Base-by-base conservation (phyloP, 2,797 vertebrate genomes). In the Nannoperca australis region DNA sequence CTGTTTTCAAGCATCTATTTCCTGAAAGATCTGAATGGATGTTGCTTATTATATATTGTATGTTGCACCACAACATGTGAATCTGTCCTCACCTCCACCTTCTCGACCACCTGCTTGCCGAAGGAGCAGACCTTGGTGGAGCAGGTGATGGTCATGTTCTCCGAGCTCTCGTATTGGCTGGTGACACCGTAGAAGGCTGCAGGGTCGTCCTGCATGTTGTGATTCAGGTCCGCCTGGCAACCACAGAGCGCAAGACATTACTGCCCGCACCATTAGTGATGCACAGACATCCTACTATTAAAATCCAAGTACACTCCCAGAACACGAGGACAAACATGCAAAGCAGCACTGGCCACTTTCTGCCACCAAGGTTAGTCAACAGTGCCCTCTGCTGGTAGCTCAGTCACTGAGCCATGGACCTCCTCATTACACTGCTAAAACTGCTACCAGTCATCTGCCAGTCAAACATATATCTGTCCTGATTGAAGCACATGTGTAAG, bases 111-210 rank as follows among this genome's bases (percentile, higher is more conserved):
- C 96, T 99, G 98, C 94, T 99, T 99, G 79, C 98, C 98, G 40
- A 99, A 99, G 17, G 98, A 99, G 94, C 98, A 99, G 89, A 99
- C 98, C 95, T 99, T 99, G 90, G 98, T 99, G 88, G 98, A 99
- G 92, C 98, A 99, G 92, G 98, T 99, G 94, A 99, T 99, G 88
- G 98, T 99, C 97, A 99, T 99, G 89, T 99, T 99, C 92, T 99
- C 98, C 0, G 98, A 97, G 91, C 98, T 99, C 94, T 99, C 98
- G 0, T 99, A 99, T 81, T 99, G 98, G 92, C 98, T 99, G 87
- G 94, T 98, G 76, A 99, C 98, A 0, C 98, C 98, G 0, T 99
- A 99, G 91, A 99, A 99, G 0, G 97, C 97, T 4, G 96, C 96
- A 0, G 98, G 96, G 67, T 99, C 98, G 3, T 99, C 98, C 89